Percentiles rank a stretch among this genome's conserved stretches.
phyloP scores from a whole-genome alignment of 2,888 invertebrate genomes.

The Drosophila atripex region DNA sequence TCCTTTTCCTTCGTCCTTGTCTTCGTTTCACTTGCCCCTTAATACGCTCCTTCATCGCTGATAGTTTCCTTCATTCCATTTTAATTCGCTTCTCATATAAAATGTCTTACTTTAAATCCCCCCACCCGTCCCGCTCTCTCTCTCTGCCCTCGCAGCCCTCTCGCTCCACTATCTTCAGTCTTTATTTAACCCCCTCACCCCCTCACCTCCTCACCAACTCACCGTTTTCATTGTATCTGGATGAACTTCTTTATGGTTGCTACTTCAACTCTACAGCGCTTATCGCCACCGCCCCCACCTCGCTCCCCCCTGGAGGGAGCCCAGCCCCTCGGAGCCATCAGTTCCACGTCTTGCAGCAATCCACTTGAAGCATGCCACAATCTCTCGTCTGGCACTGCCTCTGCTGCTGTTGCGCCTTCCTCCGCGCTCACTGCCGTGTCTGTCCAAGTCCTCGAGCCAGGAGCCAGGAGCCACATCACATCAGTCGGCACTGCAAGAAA shows the following conservation, averaged over 20 bases:
- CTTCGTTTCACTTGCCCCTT: background rate
- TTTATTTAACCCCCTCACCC: background rate
- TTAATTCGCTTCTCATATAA: conserved; percentile 52
- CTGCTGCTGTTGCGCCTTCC: conserved; percentile 13
- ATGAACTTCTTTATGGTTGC: no score
- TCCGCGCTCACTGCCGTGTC: no score
- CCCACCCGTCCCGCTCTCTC: no score
- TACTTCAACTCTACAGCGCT: no score
- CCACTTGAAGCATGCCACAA: conserved; percentile 76
- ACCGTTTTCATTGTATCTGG: no score
- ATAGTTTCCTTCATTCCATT: conserved; percentile 42
- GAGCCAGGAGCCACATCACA: no score
- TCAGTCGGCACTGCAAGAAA: no score
- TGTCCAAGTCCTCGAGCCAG: conserved; percentile 4
- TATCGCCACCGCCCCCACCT: no score
- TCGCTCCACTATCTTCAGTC: background rate
- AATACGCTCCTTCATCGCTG: conserved; percentile 27
- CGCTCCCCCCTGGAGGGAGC: no score
- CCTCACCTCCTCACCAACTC: no score
- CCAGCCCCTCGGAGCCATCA: background rate
- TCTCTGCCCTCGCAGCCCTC: background rate
- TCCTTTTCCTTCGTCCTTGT: background rate
- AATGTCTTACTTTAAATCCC: conserved; percentile 42
- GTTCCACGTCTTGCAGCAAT: conserved; percentile 61
- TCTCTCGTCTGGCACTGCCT: conserved; percentile 54